phyloP scores from a whole-genome alignment of 2,113 vertebrate genomes.

The Sphaerodactylus townsendi region DNA sequence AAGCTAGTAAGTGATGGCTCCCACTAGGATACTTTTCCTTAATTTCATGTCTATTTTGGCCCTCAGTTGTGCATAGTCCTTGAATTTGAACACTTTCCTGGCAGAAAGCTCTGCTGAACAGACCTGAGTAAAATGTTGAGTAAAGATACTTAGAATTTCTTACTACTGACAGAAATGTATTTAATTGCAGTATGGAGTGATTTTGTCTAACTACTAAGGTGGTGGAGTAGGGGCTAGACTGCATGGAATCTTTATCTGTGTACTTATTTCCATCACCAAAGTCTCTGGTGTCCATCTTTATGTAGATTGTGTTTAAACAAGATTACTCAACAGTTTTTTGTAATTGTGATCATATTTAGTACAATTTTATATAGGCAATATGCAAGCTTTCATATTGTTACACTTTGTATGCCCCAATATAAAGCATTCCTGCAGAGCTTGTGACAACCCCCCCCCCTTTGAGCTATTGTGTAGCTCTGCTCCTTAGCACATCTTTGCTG shows the following conservation, averaged over 20 bases:
- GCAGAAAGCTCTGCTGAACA: too few relatives aligned
- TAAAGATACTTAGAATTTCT: too few relatives aligned
- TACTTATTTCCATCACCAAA: too few relatives aligned
- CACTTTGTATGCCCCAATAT: neutral
- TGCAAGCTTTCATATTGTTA: neutral
- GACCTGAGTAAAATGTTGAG: too few relatives aligned
- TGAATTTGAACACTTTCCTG: neutral
- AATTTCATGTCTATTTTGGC: neutral
- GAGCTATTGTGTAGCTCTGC: neutral
- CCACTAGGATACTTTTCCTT: neutral
- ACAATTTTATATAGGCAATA: neutral
- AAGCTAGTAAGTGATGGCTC: too few relatives aligned
- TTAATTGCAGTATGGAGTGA: neutral
- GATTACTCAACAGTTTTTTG: neutral
- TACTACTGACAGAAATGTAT: neutral
- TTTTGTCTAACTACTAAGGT: neutral
- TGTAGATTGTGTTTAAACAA: neutral
- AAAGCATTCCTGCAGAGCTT: neutral
- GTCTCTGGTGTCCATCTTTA: too few relatives aligned
- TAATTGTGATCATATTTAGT: neutral
- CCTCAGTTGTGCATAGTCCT: neutral
- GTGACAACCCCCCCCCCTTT: neutral
- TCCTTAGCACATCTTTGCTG: neutral
- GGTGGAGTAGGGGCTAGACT: neutral
- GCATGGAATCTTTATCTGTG: too few relatives aligned